Percentiles rank a stretch among this genome's conserved stretches.
phyloP scores from a whole-genome alignment of 1,140 invertebrate genomes.

The Drosophila nigrodunni region DNA sequence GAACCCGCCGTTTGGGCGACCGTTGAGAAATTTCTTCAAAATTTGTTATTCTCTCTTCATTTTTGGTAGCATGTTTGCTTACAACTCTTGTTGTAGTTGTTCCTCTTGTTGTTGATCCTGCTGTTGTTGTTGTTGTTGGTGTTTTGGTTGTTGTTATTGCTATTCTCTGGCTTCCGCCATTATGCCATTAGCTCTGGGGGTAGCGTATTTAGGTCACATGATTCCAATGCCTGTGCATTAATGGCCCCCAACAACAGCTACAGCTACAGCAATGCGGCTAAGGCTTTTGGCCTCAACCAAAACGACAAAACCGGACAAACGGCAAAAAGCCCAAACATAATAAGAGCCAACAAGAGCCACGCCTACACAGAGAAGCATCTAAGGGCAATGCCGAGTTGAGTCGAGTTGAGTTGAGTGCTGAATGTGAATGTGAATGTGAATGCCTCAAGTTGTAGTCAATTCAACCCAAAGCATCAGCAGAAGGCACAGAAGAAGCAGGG shows the following conservation, averaged over 20 bases:
- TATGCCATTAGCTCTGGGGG: constrained; percentile 74
- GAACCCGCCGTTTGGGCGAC: constrained; percentile 31
- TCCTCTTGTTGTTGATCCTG: neutral
- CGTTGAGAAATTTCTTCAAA: constrained; percentile 39
- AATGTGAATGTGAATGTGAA: constrained; percentile 47
- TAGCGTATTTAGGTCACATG: constrained; percentile 76
- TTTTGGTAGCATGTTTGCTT: constrained; percentile 66
- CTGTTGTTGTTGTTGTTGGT: neutral
- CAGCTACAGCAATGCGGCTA: constrained; percentile 56
- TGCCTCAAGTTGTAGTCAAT: constrained; percentile 62
- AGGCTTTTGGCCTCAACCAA: constrained; percentile 32
- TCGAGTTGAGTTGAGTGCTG: constrained; percentile 1
- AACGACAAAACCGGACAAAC: constrained; percentile 63
- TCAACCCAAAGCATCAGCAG: constrained; percentile 37
- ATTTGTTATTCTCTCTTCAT: constrained; percentile 24
- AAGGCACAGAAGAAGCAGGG: neutral
- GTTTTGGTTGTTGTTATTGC: constrained; percentile 36
- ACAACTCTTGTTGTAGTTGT: constrained; percentile 39
- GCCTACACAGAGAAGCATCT: constrained; percentile 32
- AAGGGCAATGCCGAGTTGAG: constrained; percentile 11
- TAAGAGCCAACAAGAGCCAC: constrained; percentile 53
- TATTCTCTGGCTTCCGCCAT: constrained; percentile 64
- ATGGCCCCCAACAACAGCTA: constrained; percentile 53
- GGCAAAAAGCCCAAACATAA: constrained; percentile 61
- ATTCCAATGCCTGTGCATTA: constrained; percentile 66